These are phyloP conservation scores for Lordiphosa collinella DNA, from an alignment of 1,140 invertebrate genomes.

Conservation along the genomic window DNA sequence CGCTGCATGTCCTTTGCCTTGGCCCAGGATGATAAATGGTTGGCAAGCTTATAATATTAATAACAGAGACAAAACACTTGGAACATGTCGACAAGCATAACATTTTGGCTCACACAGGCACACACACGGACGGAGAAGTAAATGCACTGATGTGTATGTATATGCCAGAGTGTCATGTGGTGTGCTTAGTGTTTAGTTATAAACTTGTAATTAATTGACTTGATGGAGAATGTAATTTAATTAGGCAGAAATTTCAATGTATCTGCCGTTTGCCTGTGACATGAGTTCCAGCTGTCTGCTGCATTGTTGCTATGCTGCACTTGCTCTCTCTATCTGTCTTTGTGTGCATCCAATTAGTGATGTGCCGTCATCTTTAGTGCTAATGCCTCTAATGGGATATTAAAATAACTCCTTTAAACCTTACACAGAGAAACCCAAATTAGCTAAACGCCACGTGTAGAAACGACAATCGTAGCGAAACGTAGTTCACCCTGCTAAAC, in stretches of 20 bases:
- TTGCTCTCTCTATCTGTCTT: not conserved
- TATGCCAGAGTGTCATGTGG: conserved; percentile 13
- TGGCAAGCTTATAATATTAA: conserved; percentile 76
- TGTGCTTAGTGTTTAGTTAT: conserved; percentile 35
- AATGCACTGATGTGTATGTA: conserved; percentile 12
- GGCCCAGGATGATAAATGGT: conserved; percentile 69
- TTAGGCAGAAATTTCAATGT: conserved; percentile 75
- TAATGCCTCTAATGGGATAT: conserved; percentile 56
- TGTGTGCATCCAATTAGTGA: conserved; percentile 52
- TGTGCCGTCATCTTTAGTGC: conserved; percentile 47
- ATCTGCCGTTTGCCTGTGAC: conserved; percentile 49
- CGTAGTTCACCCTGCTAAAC: too few relatives aligned
- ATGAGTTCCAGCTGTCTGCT: conserved; percentile 18
- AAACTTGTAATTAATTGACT: conserved; percentile 78
- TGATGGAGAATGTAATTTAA: conserved; percentile 79
- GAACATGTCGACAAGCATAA: conserved; percentile 70
- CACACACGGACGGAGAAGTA: conserved; percentile 17
- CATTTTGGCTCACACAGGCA: conserved; percentile 44
- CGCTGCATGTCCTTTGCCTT: conserved; percentile 14
- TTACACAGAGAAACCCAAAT: too few relatives aligned
- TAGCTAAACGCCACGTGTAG: too few relatives aligned
- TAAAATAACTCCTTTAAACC: too few relatives aligned
- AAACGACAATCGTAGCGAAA: too few relatives aligned
- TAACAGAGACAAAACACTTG: conserved; percentile 73
- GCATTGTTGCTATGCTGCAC: conserved; percentile 9